Conservation (phyloP, 1,140 invertebrate genomes). For the Drosophila parabipectinata region DNA sequence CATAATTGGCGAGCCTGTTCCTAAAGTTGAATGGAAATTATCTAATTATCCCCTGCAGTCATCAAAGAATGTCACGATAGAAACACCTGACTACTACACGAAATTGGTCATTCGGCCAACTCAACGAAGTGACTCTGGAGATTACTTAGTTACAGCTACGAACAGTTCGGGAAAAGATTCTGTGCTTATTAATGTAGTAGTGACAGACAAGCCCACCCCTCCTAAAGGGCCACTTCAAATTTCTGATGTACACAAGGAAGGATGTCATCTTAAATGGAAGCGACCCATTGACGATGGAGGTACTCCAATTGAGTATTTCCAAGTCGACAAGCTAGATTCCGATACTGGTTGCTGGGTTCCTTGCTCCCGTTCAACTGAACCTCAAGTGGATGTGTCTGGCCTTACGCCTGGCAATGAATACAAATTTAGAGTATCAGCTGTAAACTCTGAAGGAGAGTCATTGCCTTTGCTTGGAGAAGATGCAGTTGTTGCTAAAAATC, state of each 20-base stretch:
- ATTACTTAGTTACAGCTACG: slow-evolving; percentile 93
- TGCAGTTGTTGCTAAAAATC: slow-evolving; percentile 97
- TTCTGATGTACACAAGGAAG: slow-evolving; percentile 95
- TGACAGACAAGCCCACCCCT: slow-evolving; percentile 94
- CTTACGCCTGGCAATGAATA: slow-evolving; percentile 96
- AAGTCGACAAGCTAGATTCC: slow-evolving; percentile 96
- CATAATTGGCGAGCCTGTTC: slow-evolving; percentile 95
- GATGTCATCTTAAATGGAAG: slow-evolving; percentile 97
- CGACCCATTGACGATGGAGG: slow-evolving; percentile 95
- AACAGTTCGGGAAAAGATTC: slow-evolving; percentile 95
- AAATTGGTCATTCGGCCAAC: slow-evolving; percentile 93
- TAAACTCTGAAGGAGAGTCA: slow-evolving; percentile 98
- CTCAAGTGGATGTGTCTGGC: slow-evolving; percentile 93
- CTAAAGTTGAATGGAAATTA: slow-evolving; percentile 94
- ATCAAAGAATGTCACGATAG: slow-evolving; percentile 88
- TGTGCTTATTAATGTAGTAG: slow-evolving; percentile 94
- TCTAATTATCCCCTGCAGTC: slow-evolving; percentile 86
- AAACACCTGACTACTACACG: slow-evolving; percentile 94
- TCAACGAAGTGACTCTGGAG: slow-evolving; percentile 91
- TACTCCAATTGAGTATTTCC: slow-evolving; percentile 95
- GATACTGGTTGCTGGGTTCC: slow-evolving; percentile 98
- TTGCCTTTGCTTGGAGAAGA: slow-evolving; percentile 94
- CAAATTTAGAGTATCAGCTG: slow-evolving; percentile 97
- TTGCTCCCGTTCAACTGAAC: slow-evolving; percentile 92
- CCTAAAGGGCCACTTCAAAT: slow-evolving; percentile 95